Evolutionary conservation across 2,888 invertebrate species (phyloP).

Genomic region (Diogma glabrata): DNA sequence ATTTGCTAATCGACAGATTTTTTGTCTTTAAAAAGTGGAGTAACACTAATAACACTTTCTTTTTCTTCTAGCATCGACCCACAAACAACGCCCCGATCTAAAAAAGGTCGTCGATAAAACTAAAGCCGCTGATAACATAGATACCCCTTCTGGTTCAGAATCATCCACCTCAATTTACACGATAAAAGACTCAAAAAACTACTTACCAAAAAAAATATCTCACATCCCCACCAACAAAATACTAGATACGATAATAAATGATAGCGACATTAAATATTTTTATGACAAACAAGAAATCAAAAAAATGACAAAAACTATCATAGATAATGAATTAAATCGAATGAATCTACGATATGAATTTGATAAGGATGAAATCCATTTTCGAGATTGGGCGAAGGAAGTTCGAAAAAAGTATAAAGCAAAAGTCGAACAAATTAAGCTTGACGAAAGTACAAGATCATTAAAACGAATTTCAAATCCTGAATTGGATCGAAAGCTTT

Average conservation of each 20-base stretch:
- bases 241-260: not conserved
- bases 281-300: slow-evolving; percentile 1
- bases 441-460: not conserved
- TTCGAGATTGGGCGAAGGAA: slow-evolving; percentile 12
- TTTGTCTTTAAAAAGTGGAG: no score
- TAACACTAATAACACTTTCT: no score
- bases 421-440: not conserved
- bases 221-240: no score
- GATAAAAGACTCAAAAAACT: not conserved
- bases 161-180: not conserved
- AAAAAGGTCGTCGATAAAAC: no score
- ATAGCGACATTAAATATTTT: not conserved
- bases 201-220: not conserved
- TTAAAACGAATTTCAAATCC: not conserved
- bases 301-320: not conserved
- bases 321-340: slow-evolving; percentile 1
- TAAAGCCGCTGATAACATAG: slow-evolving; percentile 4
- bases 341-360: not conserved
- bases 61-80: no score
- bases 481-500: not conserved
- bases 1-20: no score
- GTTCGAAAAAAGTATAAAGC: slow-evolving; percentile 11
- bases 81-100: no score
- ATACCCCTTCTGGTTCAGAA: slow-evolving; percentile 2
- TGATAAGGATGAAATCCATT: slow-evolving; percentile 1